A percentile compares a stretch with the other conserved stretches of the same genome.
Evolutionary conservation across 2,888 invertebrate genomes (phyloP).

Genomic region (Antitype chi): DNA sequence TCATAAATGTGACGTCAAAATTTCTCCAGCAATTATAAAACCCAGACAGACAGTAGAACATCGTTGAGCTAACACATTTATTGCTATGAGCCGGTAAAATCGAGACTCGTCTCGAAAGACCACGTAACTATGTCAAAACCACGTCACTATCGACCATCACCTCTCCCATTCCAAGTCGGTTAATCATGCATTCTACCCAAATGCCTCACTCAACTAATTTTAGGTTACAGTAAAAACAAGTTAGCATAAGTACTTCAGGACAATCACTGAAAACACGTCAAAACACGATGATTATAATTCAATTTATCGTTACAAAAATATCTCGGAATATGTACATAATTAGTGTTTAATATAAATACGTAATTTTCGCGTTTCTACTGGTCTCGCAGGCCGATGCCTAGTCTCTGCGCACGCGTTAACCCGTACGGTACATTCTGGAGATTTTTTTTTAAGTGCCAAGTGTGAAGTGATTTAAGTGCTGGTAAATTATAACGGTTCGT

Average conservation of each 20-base stretch:
- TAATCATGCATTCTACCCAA: constrained; percentile 37
- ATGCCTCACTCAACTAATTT: constrained; percentile 41
- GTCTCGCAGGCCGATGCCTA: constrained; percentile 71
- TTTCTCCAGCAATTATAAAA: constrained; percentile 41
- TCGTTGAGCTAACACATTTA: constrained; percentile 34
- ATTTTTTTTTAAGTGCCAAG: constrained; percentile 77
- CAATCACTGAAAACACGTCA: constrained; percentile 53
- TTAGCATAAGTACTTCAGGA: constrained; percentile 26
- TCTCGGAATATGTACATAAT: constrained; percentile 81
- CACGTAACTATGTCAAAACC: constrained; percentile 26
- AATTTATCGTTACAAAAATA: constrained; percentile 75
- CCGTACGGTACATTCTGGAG: constrained; percentile 82
- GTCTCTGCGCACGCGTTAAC: constrained; percentile 79
- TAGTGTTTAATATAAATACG: constrained; percentile 85
- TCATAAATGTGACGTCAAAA: neutral
- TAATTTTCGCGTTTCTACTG: constrained; percentile 74
- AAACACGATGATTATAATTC: constrained; percentile 67
- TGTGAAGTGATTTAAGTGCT: constrained; percentile 82
- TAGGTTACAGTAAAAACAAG: constrained; percentile 24
- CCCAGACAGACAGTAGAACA: neutral
- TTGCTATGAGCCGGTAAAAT: constrained; percentile 9
- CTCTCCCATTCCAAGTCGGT: constrained; percentile 34
- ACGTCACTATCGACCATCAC: constrained; percentile 31
- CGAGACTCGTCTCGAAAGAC: constrained; percentile 29
- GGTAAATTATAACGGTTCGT: constrained; percentile 85